phyloP scores from a whole-genome alignment of 1,140 invertebrate genomes.

The Formica selysi region DNA sequence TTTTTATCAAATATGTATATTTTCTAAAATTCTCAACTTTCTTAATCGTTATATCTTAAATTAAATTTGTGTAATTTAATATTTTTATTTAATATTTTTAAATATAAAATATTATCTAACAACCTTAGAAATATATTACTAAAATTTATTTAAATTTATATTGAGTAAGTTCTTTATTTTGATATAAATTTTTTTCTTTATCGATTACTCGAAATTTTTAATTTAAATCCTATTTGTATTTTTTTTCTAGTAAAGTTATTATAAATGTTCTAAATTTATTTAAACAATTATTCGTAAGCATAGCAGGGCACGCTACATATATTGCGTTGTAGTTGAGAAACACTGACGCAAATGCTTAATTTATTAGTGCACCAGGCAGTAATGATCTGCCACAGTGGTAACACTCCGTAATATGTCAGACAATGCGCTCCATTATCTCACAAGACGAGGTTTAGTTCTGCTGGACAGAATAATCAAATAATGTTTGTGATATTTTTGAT shows the following conservation, averaged over 20 bases:
- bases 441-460: slow-evolving; percentile 10
- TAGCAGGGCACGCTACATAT: background rate
- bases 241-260: background rate
- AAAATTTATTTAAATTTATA: background rate
- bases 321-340: slow-evolving; percentile 11
- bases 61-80: slow-evolving; percentile 24
- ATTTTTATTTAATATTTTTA: slow-evolving; percentile 16
- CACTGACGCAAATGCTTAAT: background rate
- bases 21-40: background rate
- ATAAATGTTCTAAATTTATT: background rate
- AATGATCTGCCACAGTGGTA: slow-evolving; percentile 31
- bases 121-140: slow-evolving; percentile 7
- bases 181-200: slow-evolving; percentile 13
- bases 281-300: background rate
- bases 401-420: slow-evolving; percentile 33
- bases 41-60: background rate
- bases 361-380: slow-evolving; percentile 12
- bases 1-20: background rate
- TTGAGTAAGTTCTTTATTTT: background rate
- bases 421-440: slow-evolving; percentile 17
- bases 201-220: background rate
- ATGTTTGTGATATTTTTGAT: slow-evolving; percentile 5
- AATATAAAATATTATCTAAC: slow-evolving; percentile 2
- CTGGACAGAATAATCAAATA: background rate
- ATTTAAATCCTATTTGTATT: background rate